Evolutionary conservation across 2,113 vertebrate genomes (phyloP).

Genomic region (Sinocyclocheilus maitianheensis): DNA sequence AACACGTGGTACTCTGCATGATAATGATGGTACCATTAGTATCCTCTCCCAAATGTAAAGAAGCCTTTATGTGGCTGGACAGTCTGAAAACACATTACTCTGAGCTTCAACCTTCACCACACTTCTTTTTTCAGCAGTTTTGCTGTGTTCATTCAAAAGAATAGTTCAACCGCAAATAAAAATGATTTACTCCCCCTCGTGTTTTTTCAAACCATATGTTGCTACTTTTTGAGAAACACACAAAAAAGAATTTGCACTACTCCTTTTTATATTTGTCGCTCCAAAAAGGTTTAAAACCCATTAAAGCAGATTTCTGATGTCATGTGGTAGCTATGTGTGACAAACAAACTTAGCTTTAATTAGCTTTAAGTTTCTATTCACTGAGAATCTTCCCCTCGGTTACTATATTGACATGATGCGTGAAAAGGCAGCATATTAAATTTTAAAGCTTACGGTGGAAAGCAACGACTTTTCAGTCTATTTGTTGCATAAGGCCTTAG

Average conservation of each 20-base stretch:
- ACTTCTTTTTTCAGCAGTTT: too few species aligned
- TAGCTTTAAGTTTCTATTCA: not conserved
- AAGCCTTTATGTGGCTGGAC: not conserved
- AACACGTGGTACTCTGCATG: not conserved
- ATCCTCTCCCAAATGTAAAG: constrained; percentile 21
- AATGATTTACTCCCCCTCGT: not conserved
- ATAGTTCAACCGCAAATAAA: not conserved
- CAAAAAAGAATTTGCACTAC: not conserved
- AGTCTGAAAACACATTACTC: not conserved
- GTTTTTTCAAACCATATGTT: not conserved
- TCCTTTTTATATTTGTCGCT: not conserved
- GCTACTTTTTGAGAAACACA: not conserved
- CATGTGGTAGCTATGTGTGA: not conserved
- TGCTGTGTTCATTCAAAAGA: not conserved
- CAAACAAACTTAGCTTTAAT: not conserved
- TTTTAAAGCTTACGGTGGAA: too few species aligned
- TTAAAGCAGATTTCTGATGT: not conserved
- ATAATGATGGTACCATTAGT: constrained; percentile 17
- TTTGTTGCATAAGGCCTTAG: too few species aligned
- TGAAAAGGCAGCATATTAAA: not conserved
- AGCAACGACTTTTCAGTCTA: too few species aligned
- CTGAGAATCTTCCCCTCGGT: not conserved
- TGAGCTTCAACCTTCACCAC: not conserved
- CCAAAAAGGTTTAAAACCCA: not conserved
- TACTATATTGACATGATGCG: too few species aligned